Evolutionary conservation across 2,113 vertebrate genomes (phyloP).

Genomic region (Mastomys natalensis): DNA sequence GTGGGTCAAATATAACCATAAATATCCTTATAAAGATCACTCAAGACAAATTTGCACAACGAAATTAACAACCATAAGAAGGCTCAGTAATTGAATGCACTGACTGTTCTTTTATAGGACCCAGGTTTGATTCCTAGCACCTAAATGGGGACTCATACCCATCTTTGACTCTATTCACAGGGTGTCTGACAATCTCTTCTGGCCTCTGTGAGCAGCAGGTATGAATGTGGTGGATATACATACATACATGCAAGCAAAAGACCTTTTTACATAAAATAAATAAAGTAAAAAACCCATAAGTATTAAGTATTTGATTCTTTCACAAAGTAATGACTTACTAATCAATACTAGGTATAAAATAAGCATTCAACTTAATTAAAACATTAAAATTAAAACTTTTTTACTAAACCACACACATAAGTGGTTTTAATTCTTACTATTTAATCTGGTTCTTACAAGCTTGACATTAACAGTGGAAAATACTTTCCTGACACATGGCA

Average conservation of each 20-base stretch:
- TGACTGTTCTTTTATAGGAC: not conserved
- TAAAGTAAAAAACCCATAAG: not conserved
- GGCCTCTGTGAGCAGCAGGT: not conserved
- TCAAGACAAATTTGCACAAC: not conserved
- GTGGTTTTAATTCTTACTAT: constrained; percentile 12
- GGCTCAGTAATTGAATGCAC: not conserved
- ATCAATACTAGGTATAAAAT: not conserved
- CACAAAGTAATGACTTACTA: not conserved
- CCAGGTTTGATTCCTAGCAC: not conserved
- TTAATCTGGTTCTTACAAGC: not conserved
- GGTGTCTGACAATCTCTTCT: not conserved
- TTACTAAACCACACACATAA: not conserved
- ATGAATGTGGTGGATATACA: not conserved
- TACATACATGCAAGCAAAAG: not conserved
- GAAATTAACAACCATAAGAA: not conserved
- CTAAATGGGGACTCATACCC: not conserved
- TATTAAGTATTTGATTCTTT: not conserved
- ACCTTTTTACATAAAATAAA: not conserved
- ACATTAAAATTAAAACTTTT: constrained; percentile 28
- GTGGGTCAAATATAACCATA: not conserved
- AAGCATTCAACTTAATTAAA: constrained; percentile 39
- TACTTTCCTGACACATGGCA: not conserved
- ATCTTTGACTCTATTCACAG: not conserved
- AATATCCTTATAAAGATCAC: not conserved
- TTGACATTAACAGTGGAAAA: constrained; percentile 38